Conservation (phyloP, 2,888 invertebrate species). For the Blastobasis adustella region DNA sequence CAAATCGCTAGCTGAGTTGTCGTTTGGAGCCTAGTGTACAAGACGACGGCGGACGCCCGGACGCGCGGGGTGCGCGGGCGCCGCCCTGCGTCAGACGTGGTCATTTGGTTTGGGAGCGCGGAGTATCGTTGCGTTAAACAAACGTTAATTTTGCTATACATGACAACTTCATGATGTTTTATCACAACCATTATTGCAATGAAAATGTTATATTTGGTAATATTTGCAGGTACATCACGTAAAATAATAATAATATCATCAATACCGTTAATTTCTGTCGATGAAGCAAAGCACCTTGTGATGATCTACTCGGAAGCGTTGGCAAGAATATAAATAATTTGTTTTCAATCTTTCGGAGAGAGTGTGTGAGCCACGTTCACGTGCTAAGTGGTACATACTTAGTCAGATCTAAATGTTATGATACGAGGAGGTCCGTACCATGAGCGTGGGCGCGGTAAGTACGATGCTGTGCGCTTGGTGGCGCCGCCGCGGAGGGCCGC, state of each 20-base stretch:
- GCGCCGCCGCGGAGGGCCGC: constrained; percentile 6
- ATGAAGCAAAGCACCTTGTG: constrained; percentile 4
- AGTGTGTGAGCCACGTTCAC: background rate
- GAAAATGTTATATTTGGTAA: constrained; percentile 62
- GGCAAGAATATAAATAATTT: constrained; percentile 12
- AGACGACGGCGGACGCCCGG: no score
- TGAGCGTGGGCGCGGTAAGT: background rate
- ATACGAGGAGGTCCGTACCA: constrained; percentile 1
- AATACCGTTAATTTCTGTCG: no score
- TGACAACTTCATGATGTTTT: constrained; percentile 55
- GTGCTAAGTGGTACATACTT: background rate
- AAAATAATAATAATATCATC: constrained; percentile 30
- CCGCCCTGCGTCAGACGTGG: constrained; percentile 26
- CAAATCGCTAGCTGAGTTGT: constrained; percentile 71
- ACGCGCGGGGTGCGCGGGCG: no score
- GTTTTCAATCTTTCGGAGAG: background rate
- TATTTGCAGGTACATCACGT: constrained; percentile 55
- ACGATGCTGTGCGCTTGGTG: constrained; percentile 6
- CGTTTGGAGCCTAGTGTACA: constrained; percentile 21
- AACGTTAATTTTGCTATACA: constrained; percentile 25
- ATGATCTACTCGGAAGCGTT: constrained; percentile 5
- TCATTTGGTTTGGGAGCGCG: constrained; percentile 49
- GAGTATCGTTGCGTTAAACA: constrained; percentile 39
- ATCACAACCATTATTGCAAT: constrained; percentile 72
- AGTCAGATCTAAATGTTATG: constrained; percentile 7